phyloP scores from a whole-genome alignment of 1,140 invertebrate species.

The Onthophagus taurus region DNA sequence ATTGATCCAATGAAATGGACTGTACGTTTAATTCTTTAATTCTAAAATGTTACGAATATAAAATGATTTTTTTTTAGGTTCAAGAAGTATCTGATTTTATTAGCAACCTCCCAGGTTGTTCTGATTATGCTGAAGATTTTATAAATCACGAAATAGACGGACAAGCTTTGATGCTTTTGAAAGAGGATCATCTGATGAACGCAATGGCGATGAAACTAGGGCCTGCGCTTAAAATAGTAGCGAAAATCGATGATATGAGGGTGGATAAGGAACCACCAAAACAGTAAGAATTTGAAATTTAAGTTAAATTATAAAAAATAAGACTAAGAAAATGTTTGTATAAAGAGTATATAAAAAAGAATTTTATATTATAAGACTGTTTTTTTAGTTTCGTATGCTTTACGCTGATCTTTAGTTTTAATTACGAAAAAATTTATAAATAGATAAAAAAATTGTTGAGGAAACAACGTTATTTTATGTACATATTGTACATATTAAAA shows the following conservation, averaged over 20 bases:
- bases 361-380: too few relatives aligned
- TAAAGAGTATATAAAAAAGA: too few relatives aligned
- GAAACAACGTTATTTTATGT: too few relatives aligned
- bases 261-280: constrained; percentile 43
- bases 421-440: too few relatives aligned
- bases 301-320: too few relatives aligned
- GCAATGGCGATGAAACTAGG: constrained; percentile 93
- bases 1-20: constrained; percentile 69
- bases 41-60: not conserved
- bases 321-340: too few relatives aligned
- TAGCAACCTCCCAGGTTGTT: constrained; percentile 74
- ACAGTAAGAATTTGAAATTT: constrained; percentile 15
- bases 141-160: constrained; percentile 92
- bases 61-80: constrained; percentile 41
- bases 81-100: constrained; percentile 78
- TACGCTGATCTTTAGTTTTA: too few relatives aligned
- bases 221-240: constrained; percentile 89
- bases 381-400: too few relatives aligned
- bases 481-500: too few relatives aligned
- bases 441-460: too few relatives aligned
- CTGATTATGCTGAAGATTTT: constrained; percentile 92
- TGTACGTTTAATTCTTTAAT: constrained; percentile 39
- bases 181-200: constrained; percentile 89
- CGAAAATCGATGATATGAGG: constrained; percentile 69
- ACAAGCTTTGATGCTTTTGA: constrained; percentile 86